These are phyloP conservation scores for Nyctereutes procyonoides DNA, from an alignment of 2,113 vertebrate species.

Conservation along the genomic window DNA sequence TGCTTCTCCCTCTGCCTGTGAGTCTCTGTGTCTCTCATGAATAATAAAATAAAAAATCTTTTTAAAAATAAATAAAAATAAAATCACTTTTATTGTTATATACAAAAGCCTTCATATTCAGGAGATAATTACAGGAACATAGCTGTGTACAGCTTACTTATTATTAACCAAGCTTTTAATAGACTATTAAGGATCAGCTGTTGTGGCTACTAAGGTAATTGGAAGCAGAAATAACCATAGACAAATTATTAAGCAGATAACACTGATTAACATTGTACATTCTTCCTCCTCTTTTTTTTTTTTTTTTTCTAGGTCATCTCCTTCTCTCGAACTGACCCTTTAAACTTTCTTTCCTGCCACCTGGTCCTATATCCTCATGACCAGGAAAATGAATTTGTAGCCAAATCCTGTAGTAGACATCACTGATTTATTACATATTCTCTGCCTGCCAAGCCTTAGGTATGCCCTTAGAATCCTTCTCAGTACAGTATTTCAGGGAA, in stretches of 20 bases:
- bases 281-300: background rate
- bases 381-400: constrained; percentile 12
- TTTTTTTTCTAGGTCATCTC: background rate
- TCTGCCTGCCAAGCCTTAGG: background rate
- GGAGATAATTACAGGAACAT: constrained; percentile 19
- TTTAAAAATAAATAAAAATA: no score
- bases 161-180: constrained; percentile 42
- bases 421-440: background rate
- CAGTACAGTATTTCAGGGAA: background rate
- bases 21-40: no score
- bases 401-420: background rate
- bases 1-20: no score
- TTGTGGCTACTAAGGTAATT: background rate
- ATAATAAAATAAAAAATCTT: no score
- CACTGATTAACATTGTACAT: background rate
- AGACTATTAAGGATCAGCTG: background rate
- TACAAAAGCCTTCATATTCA: constrained; percentile 2
- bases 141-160: background rate
- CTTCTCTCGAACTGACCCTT: background rate
- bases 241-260: background rate
- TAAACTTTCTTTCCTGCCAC: background rate
- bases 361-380: background rate
- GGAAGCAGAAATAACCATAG: background rate
- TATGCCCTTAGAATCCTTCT: background rate
- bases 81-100: background rate